A percentile compares a stretch with the other conserved stretches of the same genome.
phyloP scores from a whole-genome alignment of 2,797 vertebrate genomes.

The Poeciliopsis presidionis region DNA sequence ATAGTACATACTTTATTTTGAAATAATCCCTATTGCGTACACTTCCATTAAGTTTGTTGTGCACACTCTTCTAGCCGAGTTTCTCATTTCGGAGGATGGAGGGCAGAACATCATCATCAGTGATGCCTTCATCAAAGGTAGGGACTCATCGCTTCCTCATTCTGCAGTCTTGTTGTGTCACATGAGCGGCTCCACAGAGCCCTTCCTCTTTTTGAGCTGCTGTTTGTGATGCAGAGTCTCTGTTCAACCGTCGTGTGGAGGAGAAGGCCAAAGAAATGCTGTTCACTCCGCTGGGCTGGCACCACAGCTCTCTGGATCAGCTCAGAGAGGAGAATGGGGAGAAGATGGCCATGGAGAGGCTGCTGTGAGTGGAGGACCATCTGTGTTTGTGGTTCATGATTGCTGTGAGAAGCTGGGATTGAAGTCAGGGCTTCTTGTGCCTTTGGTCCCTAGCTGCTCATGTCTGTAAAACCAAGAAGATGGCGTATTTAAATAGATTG shows the following conservation, averaged over 20 bases:
- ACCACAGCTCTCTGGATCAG: slow-evolving; percentile 96
- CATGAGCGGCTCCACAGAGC: not conserved
- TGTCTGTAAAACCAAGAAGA: not conserved
- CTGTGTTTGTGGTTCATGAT: not conserved
- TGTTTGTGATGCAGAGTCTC: slow-evolving; percentile 83
- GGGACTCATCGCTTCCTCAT: not conserved
- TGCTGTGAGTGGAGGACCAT: slow-evolving; percentile 86
- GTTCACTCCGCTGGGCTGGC: slow-evolving; percentile 97
- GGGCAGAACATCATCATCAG: slow-evolving; percentile 96
- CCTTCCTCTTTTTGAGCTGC: not conserved
- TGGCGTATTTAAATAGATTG: not conserved
- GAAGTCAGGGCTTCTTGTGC: not conserved
- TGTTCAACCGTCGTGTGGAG: slow-evolving; percentile 97
- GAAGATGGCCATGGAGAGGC: slow-evolving; percentile 97
- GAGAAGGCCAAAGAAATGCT: slow-evolving; percentile 97
- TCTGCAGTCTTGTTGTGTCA: not conserved
- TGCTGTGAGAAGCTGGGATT: not conserved
- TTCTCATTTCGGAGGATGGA: slow-evolving; percentile 91
- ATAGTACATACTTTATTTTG: not conserved
- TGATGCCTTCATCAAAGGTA: slow-evolving; percentile 99
- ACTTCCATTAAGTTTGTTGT: not conserved
- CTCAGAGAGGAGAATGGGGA: slow-evolving; percentile 98
- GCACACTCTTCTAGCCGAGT: slow-evolving; percentile 80
- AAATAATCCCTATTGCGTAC: not conserved
- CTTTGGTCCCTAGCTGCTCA: not conserved